Base-by-base conservation (phyloP, 2,113 vertebrate genomes). In the Columbina picui region DNA sequence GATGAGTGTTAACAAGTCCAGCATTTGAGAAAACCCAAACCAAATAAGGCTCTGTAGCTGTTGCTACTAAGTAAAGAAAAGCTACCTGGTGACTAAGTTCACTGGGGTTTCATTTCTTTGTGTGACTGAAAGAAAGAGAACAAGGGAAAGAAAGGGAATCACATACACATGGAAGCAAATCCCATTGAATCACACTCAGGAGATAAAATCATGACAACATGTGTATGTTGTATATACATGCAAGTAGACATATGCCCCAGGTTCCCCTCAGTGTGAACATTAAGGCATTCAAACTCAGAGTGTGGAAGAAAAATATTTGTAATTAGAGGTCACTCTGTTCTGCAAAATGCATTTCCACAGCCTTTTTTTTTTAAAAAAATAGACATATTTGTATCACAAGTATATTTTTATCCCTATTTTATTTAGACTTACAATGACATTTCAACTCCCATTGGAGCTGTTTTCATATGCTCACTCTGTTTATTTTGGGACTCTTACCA, bases 1-100 rank as follows among this genome's bases (percentile, higher is more conserved):
- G 93, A 87, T 1, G 41, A 96, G 80, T 88, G 87, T 93, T 97
- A 98, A 93, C 94, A 97, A 96, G 96, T 88, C 73, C 80, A 59
- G 57, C 74, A 39, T 96, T 97, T 92, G 78, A 95, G 90, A 94
- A 97, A 97, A 95, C 39, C 60, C 81, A 94, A 95, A 80, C 71
- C 57, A 94, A 95, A 95, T 87, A 92, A 75, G 60, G 55, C 49
- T 95, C 87, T 90, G 63, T 97, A 95, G 93, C 87, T 96, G 83
- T 87, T 95, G 56, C 41, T 96, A 77, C 75, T 69, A 87, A 91
- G 95, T 60, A 86, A 95, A 91, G 74, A 94, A 94, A 96, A 97
- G 50, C 86, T 88, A 95, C 94, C 85, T 26, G 43, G 92, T 89
- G 83, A 95, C 90, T 83, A 88, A 93, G 83, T 97, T 97, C 79